Evolutionary conservation across 2,113 vertebrate genomes (phyloP), one percentile per base, ranked within the genome.

Genomic region (Balaeniceps rex): DNA sequence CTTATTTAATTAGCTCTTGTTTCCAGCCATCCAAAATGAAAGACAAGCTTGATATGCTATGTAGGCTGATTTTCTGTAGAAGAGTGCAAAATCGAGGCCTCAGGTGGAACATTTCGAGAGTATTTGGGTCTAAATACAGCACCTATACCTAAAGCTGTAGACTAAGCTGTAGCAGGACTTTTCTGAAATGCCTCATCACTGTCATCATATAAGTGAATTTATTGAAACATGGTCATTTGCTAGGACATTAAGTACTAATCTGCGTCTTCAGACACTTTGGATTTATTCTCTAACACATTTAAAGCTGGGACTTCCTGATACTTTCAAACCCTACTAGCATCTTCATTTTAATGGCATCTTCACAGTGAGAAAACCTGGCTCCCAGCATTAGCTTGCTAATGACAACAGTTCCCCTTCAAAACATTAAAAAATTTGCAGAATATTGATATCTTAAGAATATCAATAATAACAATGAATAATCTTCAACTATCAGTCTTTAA

Each of bases 1-100:
- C 26, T 40, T 47, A 29, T 8, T 77, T 58, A 54, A 69, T 86
- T 60, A 40, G 24, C 14, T 49, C 63, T 79, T 75, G 25, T 76
- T 80, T 71, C 22, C 68, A 92, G 49, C 28, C 34, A 14, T 14
- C 34, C 79, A 34, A 49, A 52, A n/a, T 6, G 21, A 76, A 70
- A 70, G 36, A 21, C 10, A 19, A 34, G 23, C 2, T 7, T 31
- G 14, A 31, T 24, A 11, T 0, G 5, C 11, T 26, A 14, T 10
- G 12, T 10, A 24, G 17, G 8, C 21, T 38, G 54, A 28, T 40
- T 44, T 54, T 54, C 66, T 47, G 6, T 3, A 38, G 33, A 44
- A 57, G 1, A 58, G 6, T 21, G 38, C 16, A 69, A 90, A 90
- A 57, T n/a, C 52, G 61, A 61, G 40, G 76, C 13, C 71, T 40